Base-by-base conservation (phyloP, 1,140 invertebrate genomes). In the Wiebesia pumilae region DNA sequence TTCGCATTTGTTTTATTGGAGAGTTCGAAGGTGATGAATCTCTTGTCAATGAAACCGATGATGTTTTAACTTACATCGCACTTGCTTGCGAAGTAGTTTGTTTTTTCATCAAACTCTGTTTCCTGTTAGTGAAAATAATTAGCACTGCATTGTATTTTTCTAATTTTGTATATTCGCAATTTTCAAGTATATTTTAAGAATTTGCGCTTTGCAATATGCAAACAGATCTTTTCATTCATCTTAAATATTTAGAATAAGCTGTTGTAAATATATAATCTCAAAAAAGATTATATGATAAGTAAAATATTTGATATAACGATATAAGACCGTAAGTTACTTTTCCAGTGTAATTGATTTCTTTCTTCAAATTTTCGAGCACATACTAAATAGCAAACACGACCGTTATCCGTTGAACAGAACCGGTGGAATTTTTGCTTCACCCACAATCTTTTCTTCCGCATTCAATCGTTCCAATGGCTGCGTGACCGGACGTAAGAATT, bases 401-500 rank as follows among this genome's bases (percentile, higher is more conserved):
- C 84, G 84, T 81, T 85, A 85, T 40, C 78, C 84, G 84, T 85
- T 85, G 81, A 62, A 85, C 51, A n/a, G 83, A 27, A 47, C 83
- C 54, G 27, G 62, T 71, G 84, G 67, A 51, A 85, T 80, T 73
- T 77, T 84, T 71, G 87, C 77, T 87, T 87, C 69, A 79, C 51
- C 79, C 62, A 27, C 35, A 67, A 83, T 83, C 47, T 69, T 86
- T 84, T 69, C 67, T 69, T 14, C 40, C 38, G 83, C 84, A 77
- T 30, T 88, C 65, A 10, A 78, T 69, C 84, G 78, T 81, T 85
- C 65, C 67, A 85, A 78, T 85, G 84, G 84, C 89, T 88, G 91
- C 91, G 91, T 91, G 91, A 91, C 90, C 90, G 91, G 89, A 91
- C 87, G 88, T 79, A 81, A 43, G 84, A 83, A 88, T 88, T 87